Conservation (phyloP, 2,113 vertebrate species). For the Leucoraja erinaceus region DNA sequence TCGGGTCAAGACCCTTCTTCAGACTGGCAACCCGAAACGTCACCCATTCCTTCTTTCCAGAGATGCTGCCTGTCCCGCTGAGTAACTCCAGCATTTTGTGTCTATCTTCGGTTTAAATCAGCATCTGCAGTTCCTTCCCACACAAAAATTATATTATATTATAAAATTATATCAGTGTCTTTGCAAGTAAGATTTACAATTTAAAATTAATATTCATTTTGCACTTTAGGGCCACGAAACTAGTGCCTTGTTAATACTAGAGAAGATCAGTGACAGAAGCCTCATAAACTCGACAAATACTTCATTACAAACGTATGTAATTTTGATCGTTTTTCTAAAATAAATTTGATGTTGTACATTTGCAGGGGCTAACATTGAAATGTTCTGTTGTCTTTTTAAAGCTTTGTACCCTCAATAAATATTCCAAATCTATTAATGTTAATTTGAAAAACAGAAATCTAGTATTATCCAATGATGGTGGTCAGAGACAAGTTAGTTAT, state of each 20-base stretch:
- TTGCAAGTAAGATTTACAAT: background rate
- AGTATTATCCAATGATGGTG: background rate
- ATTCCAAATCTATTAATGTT: background rate
- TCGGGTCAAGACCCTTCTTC: too few relatives aligned
- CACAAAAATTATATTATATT: too few relatives aligned
- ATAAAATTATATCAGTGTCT: background rate
- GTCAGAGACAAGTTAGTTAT: background rate
- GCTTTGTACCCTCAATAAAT: background rate
- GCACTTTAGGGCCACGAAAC: slow-evolving; percentile 93
- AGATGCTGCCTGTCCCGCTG: too few relatives aligned
- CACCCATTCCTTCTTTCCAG: too few relatives aligned
- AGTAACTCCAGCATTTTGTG: too few relatives aligned
- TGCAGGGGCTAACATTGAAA: background rate
- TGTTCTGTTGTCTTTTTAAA: background rate
- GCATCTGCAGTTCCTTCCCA: too few relatives aligned
- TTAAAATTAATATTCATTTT: background rate
- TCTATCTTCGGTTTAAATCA: too few relatives aligned
- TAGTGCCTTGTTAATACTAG: slow-evolving; percentile 99
- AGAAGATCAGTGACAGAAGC: slow-evolving; percentile 94
- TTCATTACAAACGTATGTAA: slow-evolving; percentile 93
- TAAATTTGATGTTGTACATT: background rate
- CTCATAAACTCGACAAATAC: slow-evolving; percentile 96
- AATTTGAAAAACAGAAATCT: background rate
- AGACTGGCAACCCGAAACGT: too few relatives aligned
- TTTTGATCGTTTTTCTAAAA: background rate